Percentiles rank a stretch among this genome's conserved stretches.
Evolutionary conservation across 2,797 vertebrate species (phyloP).

Genomic region (Cyclopterus lumpus): DNA sequence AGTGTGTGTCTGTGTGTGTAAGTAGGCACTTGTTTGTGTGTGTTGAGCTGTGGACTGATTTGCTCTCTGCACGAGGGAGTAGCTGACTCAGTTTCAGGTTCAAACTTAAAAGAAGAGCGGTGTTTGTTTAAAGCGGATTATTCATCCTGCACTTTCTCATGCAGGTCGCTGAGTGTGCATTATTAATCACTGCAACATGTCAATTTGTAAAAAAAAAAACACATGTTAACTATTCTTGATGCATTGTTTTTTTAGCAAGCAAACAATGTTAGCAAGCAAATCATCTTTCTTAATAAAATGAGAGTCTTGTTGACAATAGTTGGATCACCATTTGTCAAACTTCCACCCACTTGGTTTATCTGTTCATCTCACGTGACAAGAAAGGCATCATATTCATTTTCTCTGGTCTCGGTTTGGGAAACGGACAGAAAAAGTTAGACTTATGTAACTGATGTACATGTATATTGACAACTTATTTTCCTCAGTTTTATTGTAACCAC

Average conservation of each 20-base stretch:
- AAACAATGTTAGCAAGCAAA: not conserved
- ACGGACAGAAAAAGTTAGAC: not conserved
- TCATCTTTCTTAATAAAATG: not conserved
- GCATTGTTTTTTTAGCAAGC: not conserved
- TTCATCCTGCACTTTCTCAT: not conserved
- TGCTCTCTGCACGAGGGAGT: slow-evolving; percentile 47
- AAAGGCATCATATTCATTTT: not conserved
- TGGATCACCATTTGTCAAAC: slow-evolving; percentile 5
- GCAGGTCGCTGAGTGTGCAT: not conserved
- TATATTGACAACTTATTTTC: not conserved
- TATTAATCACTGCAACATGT: not conserved
- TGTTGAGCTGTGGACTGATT: slow-evolving; percentile 43
- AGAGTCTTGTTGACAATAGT: not conserved
- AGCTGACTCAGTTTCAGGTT: slow-evolving; percentile 39
- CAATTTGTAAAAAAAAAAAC: too few relatives aligned
- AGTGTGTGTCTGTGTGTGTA: slow-evolving; percentile 6
- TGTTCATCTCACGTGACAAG: not conserved
- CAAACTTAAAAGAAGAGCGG: not conserved
- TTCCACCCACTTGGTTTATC: not conserved
- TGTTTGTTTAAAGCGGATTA: not conserved
- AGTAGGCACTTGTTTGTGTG: not conserved
- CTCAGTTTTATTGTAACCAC: not conserved
- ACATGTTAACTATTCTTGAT: not conserved
- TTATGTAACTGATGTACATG: not conserved
- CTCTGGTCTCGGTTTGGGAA: not conserved